A percentile compares a stretch with the other conserved stretches of the same genome.
Evolutionary conservation across 1,140 invertebrate genomes (phyloP).

Genomic region (Elysia chlorotica): DNA sequence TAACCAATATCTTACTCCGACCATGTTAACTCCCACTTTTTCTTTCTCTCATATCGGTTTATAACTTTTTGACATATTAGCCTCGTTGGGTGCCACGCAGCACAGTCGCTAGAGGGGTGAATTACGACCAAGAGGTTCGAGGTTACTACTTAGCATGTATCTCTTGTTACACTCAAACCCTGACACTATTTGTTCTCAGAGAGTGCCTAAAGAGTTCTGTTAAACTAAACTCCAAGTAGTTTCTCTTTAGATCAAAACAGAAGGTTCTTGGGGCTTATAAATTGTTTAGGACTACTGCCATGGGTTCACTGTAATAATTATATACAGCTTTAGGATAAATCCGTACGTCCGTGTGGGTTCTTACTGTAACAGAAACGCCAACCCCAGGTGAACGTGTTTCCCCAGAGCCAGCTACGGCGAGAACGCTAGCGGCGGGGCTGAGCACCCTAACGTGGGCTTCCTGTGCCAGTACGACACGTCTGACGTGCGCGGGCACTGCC

Average conservation of each 20-base stretch:
- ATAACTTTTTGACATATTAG: too few species aligned
- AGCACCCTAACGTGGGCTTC: slow-evolving; percentile 14
- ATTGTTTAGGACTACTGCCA: background rate
- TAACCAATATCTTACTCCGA: too few species aligned
- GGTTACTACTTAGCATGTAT: too few species aligned
- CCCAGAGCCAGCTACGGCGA: background rate
- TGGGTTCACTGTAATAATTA: background rate
- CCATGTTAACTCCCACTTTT: too few species aligned
- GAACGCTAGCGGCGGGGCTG: background rate
- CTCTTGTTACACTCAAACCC: too few species aligned
- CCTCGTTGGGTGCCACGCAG: too few species aligned
- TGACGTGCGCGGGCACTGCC: background rate
- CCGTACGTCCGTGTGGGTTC: background rate
- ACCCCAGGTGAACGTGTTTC: background rate
- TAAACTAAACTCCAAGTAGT: background rate
- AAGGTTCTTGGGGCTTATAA: background rate
- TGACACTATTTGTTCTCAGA: too few species aligned
- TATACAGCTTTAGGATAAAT: background rate
- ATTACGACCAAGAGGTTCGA: too few species aligned
- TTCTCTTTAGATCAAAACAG: background rate
- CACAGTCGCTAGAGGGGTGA: too few species aligned
- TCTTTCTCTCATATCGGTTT: too few species aligned
- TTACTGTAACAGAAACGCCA: too few species aligned
- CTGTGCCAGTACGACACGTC: slow-evolving; percentile 13
- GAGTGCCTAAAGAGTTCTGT: background rate